phyloP scores from a whole-genome alignment of 1,140 invertebrate genomes.

The Caligus rogercresseyi region DNA sequence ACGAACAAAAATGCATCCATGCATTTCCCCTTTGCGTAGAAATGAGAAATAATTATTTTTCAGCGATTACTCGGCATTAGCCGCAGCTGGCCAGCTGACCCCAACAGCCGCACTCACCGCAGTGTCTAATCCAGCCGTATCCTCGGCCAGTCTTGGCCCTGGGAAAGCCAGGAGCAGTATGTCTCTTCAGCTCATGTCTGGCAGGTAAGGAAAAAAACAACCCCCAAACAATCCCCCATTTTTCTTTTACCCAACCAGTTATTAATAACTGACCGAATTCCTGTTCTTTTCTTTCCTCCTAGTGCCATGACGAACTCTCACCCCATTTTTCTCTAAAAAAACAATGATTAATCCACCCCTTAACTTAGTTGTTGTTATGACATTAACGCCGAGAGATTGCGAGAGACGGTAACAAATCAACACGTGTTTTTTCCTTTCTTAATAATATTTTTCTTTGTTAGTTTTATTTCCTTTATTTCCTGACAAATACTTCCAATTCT shows the following conservation, averaged over 20 bases:
- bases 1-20: too few species aligned
- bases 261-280: neutral
- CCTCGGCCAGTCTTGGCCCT: neutral
- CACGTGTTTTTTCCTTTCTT: too few species aligned
- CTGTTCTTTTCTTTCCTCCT: neutral
- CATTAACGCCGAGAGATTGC: too few species aligned
- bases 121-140: neutral
- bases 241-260: neutral
- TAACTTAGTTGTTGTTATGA: neutral
- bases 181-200: conserved; percentile 14
- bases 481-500: too few species aligned
- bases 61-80: neutral
- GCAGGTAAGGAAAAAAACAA: conserved; percentile 4
- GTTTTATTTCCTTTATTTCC: too few species aligned
- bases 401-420: too few species aligned
- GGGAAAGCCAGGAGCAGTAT: conserved; percentile 14
- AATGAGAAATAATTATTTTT: neutral
- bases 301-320: too few species aligned
- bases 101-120: neutral
- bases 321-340: too few species aligned
- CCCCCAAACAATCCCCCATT: neutral
- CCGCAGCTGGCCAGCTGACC: neutral
- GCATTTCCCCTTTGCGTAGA: too few species aligned
- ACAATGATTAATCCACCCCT: neutral
- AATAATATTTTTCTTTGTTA: too few species aligned